Evolutionary conservation across 1,140 invertebrate species (phyloP).

Genomic region (Cherax destructor): DNA sequence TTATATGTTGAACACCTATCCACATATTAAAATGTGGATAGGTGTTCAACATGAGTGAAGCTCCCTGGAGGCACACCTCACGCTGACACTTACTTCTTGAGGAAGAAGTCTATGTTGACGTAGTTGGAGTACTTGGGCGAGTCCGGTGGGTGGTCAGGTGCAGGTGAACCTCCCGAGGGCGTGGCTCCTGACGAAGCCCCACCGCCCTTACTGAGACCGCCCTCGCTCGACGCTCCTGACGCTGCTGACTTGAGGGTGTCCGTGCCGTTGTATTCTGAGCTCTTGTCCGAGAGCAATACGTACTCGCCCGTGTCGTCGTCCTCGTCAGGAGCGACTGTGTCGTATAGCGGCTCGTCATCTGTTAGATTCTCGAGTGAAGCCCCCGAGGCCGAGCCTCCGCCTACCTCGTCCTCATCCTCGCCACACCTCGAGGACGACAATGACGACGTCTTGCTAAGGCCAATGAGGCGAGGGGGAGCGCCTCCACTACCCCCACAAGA

Average conservation of each 20-base stretch:
- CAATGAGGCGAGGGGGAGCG: constrained; percentile 49
- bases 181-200: constrained; percentile 72
- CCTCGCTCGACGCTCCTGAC: constrained; percentile 70
- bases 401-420: constrained; percentile 58
- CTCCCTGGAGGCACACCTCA: no score
- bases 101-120: constrained; percentile 73
- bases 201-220: constrained; percentile 72
- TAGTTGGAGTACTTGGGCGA: constrained; percentile 77
- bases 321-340: constrained; percentile 86
- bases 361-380: constrained; percentile 66
- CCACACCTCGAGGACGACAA: constrained; percentile 64
- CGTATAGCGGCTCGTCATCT: constrained; percentile 85
- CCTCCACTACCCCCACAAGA: constrained; percentile 52
- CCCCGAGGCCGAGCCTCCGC: constrained; percentile 56
- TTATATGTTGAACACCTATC: no score
- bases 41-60: no score
- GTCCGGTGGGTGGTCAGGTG: constrained; percentile 46
- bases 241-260: constrained; percentile 70
- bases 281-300: constrained; percentile 80
- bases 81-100: constrained; percentile 67
- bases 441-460: constrained; percentile 59
- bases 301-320: constrained; percentile 84
- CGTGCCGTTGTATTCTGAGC: constrained; percentile 64
- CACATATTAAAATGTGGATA: no score
- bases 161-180: constrained; percentile 77